Evolutionary conservation across 1,140 invertebrate genomes (phyloP).

Genomic region (Bombus pascuorum): DNA sequence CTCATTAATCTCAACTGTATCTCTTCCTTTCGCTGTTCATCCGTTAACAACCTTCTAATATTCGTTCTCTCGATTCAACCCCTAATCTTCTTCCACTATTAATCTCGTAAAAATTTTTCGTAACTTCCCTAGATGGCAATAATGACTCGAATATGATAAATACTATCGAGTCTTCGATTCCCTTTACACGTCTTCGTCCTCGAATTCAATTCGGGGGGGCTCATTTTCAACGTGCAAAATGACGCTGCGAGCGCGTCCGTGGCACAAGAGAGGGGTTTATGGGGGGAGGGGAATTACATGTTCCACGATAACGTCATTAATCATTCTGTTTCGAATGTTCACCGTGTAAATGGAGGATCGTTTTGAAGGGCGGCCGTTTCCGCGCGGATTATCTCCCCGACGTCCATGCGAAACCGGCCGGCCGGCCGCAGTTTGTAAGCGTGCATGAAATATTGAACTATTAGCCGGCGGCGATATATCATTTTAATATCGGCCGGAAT

Average conservation of each 20-base stretch:
- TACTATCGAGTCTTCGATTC: background rate
- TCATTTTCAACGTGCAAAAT: background rate
- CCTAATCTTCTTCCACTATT: no score
- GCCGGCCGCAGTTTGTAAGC: conserved; percentile 13
- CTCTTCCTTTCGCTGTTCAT: no score
- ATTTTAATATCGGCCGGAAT: conserved; percentile 23
- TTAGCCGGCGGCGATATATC: conserved; percentile 23
- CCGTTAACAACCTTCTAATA: no score
- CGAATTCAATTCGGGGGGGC: background rate
- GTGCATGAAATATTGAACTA: conserved; percentile 29
- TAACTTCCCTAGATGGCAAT: no score
- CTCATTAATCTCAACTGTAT: no score
- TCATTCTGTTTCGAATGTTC: conserved; percentile 48
- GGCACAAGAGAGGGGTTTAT: background rate
- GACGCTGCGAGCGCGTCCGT: background rate
- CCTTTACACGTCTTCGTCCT: background rate
- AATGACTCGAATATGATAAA: background rate
- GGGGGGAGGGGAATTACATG: conserved; percentile 13
- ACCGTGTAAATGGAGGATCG: conserved; percentile 47
- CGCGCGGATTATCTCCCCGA: conserved; percentile 37
- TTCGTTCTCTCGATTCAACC: no score
- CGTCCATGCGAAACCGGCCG: conserved; percentile 15
- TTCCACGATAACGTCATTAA: conserved; percentile 47
- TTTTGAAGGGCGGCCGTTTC: conserved; percentile 31
- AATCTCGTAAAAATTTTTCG: background rate